Base-by-base conservation (phyloP, 2,113 vertebrate genomes). In the Solenodon paradoxus region DNA sequence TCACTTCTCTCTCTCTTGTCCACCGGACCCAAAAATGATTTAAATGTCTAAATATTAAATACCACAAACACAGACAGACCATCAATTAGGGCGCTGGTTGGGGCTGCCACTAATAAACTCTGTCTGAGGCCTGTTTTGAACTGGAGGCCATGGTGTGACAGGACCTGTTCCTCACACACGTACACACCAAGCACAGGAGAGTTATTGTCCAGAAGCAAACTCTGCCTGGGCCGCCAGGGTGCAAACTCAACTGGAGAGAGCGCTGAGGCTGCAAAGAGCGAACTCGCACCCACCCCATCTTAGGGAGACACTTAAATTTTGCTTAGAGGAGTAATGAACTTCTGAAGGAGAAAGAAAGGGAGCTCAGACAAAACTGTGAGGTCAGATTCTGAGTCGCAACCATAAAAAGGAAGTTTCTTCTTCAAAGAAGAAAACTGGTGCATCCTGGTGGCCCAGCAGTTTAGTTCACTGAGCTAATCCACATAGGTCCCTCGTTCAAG, bases 201-300 rank as follows among this genome's bases (percentile, higher is more conserved):
- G 3, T 20, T 32, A 66, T 0, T 1, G 1, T 3, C 42, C 8
- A 15, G 22, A 47, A 0, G 9, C 11, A n/a, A 10, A 15, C 6
- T 13, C 28, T 35, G 38, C 38, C 0, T 1, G 40, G 9, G 24
- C 38, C 45, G n/a, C 22, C 72, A 8, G 40, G 6, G 40, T 22
- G 49, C 8, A 11, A 82, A 32, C n/a, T 1, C 7, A 10, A 9
- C 9, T 7, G 15, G 1, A 71, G 24, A 61, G 35, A 9, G 3
- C 69, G 49, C 10, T 12, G 24, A 55, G 13, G n/a, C 64, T 38
- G 16, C 15, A 45, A 24, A 47, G 64, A 24, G 32, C 55, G 28
- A 32, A 53, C 24, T 0, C 3, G 69, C 26, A 2, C 20, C 64
- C 0, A 2, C 28, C 20, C 7, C 0, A 2, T 5, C 22, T 12